Evolutionary conservation across 2,113 vertebrate species (phyloP).

Genomic region (Nicator chloris): DNA sequence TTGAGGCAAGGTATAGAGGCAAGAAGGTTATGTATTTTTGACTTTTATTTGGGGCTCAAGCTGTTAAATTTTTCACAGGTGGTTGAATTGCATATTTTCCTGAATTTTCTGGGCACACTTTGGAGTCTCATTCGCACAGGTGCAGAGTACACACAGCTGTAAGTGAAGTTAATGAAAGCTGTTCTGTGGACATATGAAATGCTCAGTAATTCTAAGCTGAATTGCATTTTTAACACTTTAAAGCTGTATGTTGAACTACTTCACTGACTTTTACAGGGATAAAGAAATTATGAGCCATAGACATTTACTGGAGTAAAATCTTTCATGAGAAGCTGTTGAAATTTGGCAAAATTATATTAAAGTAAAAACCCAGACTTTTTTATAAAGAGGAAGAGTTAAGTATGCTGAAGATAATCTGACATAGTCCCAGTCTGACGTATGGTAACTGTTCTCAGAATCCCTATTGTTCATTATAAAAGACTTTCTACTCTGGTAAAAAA

Average conservation of each 20-base stretch:
- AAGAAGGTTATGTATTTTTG: background rate
- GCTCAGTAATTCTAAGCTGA: background rate
- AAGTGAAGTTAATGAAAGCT: constrained; percentile 20
- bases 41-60: background rate
- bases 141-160: constrained; percentile 43
- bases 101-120: background rate
- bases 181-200: background rate
- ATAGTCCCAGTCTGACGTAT: background rate
- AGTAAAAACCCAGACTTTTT: background rate
- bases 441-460: background rate
- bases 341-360: background rate
- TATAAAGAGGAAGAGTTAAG: background rate
- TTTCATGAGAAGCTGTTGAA: background rate
- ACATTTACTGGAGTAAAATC: background rate
- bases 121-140: constrained; percentile 43
- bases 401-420: background rate
- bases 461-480: background rate
- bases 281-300: background rate
- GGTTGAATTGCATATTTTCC: background rate
- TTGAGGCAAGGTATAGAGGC: too few relatives aligned
- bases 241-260: background rate
- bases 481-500: background rate
- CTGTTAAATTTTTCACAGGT: constrained; percentile 30
- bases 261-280: background rate
- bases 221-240: background rate